Percentiles rank a stretch among this genome's conserved stretches.
Evolutionary conservation across 1,140 invertebrate genomes (phyloP).

Genomic region (Eupristina koningsbergeri): DNA sequence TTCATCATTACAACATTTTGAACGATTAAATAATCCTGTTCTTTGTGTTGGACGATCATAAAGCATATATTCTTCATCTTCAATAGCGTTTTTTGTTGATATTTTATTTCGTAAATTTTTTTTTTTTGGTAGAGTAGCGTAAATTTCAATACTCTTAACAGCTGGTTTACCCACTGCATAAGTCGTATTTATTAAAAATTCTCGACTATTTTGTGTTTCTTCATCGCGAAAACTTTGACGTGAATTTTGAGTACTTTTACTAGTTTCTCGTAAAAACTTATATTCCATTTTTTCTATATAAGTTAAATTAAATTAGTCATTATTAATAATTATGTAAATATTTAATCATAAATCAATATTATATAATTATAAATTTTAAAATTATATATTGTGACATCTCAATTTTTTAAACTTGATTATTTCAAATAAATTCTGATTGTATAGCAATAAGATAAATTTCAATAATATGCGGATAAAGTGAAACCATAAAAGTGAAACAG

Average conservation of each 20-base stretch:
- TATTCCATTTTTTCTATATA: slow-evolving; percentile 76
- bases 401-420: no score
- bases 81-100: slow-evolving; percentile 76
- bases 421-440: no score
- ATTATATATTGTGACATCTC: no score
- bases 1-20: slow-evolving; percentile 81
- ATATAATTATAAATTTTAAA: neutral
- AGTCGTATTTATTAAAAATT: slow-evolving; percentile 73
- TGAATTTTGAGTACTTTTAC: slow-evolving; percentile 77
- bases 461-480: no score
- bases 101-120: slow-evolving; percentile 80
- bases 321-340: slow-evolving; percentile 23
- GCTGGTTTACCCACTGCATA: slow-evolving; percentile 73
- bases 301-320: slow-evolving; percentile 21
- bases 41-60: slow-evolving; percentile 79
- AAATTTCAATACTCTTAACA: slow-evolving; percentile 88
- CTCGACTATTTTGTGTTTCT: slow-evolving; percentile 78
- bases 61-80: slow-evolving; percentile 81
- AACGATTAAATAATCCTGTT: slow-evolving; percentile 78
- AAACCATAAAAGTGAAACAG: no score
- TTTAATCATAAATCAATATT: neutral
- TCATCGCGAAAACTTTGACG: slow-evolving; percentile 80
- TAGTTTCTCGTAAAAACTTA: slow-evolving; percentile 84
- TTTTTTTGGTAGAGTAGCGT: slow-evolving; percentile 92
- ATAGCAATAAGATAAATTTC: no score